Conservation (phyloP, 2,888 invertebrate genomes). For the Harpalus rufipes region DNA sequence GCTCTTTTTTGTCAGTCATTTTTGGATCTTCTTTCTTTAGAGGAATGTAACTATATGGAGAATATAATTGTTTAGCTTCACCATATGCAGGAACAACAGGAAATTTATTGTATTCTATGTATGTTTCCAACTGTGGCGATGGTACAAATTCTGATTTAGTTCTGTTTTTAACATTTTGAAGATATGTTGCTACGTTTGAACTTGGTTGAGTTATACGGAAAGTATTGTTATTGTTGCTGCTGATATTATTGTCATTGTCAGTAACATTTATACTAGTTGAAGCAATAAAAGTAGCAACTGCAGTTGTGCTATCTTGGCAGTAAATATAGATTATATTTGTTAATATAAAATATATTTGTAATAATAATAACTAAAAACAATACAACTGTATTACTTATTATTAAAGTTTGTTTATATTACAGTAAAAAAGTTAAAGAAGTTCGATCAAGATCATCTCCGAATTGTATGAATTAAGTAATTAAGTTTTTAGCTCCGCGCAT, state of each 20-base stretch:
- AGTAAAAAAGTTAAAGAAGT: no score
- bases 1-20: background rate
- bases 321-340: constrained; percentile 11
- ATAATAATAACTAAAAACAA: background rate
- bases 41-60: constrained; percentile 33
- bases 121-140: constrained; percentile 78
- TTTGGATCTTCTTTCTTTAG: constrained; percentile 21
- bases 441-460: no score
- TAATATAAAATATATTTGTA: constrained; percentile 6
- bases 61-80: constrained; percentile 72
- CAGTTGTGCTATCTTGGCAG: constrained; percentile 20
- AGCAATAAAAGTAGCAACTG: constrained; percentile 18
- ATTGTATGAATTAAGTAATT: no score
- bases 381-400: no score
- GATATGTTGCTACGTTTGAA: constrained; percentile 19
- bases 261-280: constrained; percentile 47
- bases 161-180: constrained; percentile 14
- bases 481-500: no score
- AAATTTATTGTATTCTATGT: constrained; percentile 77
- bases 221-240: background rate
- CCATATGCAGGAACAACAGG: constrained; percentile 74
- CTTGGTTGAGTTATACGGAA: constrained; percentile 60
- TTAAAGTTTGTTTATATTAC: no score
- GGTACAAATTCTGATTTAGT: constrained; percentile 76
- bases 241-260: background rate